Conservation (phyloP, 2,888 invertebrate genomes). For the Polyploca ridens region DNA sequence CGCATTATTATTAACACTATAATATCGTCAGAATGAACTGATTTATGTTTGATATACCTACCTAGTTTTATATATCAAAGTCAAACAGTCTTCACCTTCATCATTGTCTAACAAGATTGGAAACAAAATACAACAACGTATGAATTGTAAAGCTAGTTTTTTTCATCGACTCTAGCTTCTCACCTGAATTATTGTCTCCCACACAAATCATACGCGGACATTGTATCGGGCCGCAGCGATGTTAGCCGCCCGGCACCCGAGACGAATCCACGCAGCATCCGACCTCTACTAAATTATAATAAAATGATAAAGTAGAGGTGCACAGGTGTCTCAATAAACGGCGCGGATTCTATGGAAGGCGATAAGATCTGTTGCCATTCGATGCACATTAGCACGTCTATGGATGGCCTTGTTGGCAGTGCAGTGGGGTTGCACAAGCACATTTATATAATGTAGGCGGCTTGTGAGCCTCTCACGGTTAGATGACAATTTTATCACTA, state of each 20-base stretch:
- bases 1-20: too few species aligned
- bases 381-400: slow-evolving; percentile 9
- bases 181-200: neutral
- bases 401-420: neutral
- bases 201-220: slow-evolving; percentile 3
- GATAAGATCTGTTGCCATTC: slow-evolving; percentile 37
- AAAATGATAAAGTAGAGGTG: slow-evolving; percentile 26
- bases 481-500: neutral
- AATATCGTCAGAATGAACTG: too few species aligned
- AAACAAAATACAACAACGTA: too few species aligned
- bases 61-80: neutral
- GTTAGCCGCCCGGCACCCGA: slow-evolving; percentile 32
- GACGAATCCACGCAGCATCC: slow-evolving; percentile 46
- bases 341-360: slow-evolving; percentile 32
- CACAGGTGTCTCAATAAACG: slow-evolving; percentile 44
- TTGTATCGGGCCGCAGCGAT: slow-evolving; percentile 24
- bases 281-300: slow-evolving; percentile 31
- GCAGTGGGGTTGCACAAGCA: neutral
- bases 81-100: too few species aligned
- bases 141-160: neutral
- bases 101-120: too few species aligned
- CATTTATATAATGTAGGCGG: neutral
- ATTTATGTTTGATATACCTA: neutral
- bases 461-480: neutral
- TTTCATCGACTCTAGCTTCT: neutral